Percentiles rank a stretch among this genome's conserved stretches.
Evolutionary conservation across 2,888 invertebrate genomes (phyloP).

Genomic region (Xylota segnis): DNA sequence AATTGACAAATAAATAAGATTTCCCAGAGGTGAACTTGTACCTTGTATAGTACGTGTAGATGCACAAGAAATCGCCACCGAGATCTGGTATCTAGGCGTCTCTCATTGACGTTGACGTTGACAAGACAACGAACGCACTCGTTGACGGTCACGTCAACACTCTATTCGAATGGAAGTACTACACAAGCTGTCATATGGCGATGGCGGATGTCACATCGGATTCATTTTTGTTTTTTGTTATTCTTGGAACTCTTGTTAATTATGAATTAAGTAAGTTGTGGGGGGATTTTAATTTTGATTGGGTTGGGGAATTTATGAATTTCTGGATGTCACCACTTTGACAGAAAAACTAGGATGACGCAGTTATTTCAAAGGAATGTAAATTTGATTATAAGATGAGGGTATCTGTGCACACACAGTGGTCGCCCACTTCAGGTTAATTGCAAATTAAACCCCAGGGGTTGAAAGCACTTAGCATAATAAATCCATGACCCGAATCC

Average conservation of each 20-base stretch:
- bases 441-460: constrained; percentile 22
- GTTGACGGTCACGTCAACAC: constrained; percentile 52
- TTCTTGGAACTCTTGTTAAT: constrained; percentile 40
- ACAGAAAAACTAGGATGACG: background rate
- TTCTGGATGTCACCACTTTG: background rate
- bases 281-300: constrained; percentile 31
- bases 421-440: constrained; percentile 3
- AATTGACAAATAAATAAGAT: constrained; percentile 34
- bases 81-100: background rate
- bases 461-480: background rate
- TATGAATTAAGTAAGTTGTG: constrained; percentile 44
- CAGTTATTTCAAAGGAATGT: constrained; percentile 16
- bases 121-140: constrained; percentile 18
- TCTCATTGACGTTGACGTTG: constrained; percentile 41
- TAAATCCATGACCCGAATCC: constrained; percentile 26
- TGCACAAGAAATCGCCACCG: constrained; percentile 35
- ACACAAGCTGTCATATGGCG: background rate
- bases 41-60: constrained; percentile 19
- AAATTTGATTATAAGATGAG: constrained; percentile 7
- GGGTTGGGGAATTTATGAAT: constrained; percentile 13
- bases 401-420: background rate
- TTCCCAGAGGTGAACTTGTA: constrained; percentile 46
- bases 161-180: constrained; percentile 17
- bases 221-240: background rate
- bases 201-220: constrained; percentile 22